Percentiles rank a stretch among this genome's conserved stretches.
Conservation (phyloP, 2,113 vertebrate genomes). For the sheep (Ovis aries) region DNA sequence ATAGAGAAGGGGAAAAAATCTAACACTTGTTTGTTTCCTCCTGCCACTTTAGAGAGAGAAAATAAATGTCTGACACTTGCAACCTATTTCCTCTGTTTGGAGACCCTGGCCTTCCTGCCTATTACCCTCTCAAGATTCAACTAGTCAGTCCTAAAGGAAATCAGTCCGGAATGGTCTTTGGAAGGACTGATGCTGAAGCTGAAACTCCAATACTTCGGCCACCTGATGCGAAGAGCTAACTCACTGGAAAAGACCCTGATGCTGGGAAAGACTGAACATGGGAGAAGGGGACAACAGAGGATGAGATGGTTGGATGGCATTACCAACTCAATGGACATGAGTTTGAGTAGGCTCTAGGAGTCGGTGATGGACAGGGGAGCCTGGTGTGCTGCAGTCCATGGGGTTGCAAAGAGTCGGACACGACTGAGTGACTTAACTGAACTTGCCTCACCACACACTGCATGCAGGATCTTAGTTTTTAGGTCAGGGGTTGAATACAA, state of each 20-base stretch:
- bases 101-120: not conserved
- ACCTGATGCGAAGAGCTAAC: not conserved
- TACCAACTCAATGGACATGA: not conserved
- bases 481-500: not conserved
- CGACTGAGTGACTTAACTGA: rapidly evolving
- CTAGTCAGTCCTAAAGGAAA: not conserved
- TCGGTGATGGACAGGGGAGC: not conserved
- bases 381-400: not conserved
- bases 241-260: not conserved
- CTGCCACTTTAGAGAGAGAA: not conserved
- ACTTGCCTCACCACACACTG: not conserved
- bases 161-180: not conserved
- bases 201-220: not conserved
- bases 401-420: not conserved
- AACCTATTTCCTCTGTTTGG: not conserved
- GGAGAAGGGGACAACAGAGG: not conserved
- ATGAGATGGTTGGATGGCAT: not conserved
- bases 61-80: not conserved
- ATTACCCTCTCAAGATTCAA: not conserved
- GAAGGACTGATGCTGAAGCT: not conserved
- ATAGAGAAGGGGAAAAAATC: not conserved
- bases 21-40: not conserved
- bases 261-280: not conserved
- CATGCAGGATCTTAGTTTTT: not conserved
- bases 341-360: not conserved